phyloP scores from a whole-genome alignment of 2,888 invertebrate species.

The Pseudolycoriella hygida region DNA sequence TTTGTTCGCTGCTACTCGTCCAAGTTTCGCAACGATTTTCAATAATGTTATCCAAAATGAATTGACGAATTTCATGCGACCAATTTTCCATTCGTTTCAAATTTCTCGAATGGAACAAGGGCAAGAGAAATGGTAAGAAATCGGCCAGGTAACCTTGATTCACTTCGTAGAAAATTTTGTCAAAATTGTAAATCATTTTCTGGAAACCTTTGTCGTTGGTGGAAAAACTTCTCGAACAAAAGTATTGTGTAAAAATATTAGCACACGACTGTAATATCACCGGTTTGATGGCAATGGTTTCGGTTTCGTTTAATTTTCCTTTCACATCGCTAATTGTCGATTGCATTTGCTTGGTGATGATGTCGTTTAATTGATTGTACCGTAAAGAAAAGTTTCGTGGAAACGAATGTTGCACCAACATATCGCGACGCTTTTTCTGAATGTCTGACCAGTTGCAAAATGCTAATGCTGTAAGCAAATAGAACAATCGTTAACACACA shows the following conservation, averaged over 20 bases:
- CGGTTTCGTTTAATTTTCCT: background rate
- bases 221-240: conserved; percentile 35
- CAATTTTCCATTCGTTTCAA: conserved; percentile 32
- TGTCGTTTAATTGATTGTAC: conserved; percentile 32
- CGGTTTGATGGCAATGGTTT: conserved; percentile 26
- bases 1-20: conserved; percentile 18
- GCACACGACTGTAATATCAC: conserved; percentile 34
- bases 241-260: conserved; percentile 42
- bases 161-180: conserved; percentile 46
- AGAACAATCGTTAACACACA: background rate
- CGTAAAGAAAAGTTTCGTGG: conserved; percentile 37
- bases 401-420: conserved; percentile 38
- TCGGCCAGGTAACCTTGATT: conserved; percentile 50
- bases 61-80: conserved; percentile 35
- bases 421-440: conserved; percentile 39
- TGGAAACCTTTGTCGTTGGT: conserved; percentile 26
- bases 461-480: conserved; percentile 35
- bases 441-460: conserved; percentile 49
- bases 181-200: conserved; percentile 36
- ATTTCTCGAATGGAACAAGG: conserved; percentile 31
- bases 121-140: conserved; percentile 42
- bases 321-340: conserved; percentile 20
- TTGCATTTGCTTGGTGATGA: conserved; percentile 29
- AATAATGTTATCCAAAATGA: conserved; percentile 34
- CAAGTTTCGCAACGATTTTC: conserved; percentile 27